phyloP scores from a whole-genome alignment of 2,113 vertebrate species.

The Chunga burmeisteri region DNA sequence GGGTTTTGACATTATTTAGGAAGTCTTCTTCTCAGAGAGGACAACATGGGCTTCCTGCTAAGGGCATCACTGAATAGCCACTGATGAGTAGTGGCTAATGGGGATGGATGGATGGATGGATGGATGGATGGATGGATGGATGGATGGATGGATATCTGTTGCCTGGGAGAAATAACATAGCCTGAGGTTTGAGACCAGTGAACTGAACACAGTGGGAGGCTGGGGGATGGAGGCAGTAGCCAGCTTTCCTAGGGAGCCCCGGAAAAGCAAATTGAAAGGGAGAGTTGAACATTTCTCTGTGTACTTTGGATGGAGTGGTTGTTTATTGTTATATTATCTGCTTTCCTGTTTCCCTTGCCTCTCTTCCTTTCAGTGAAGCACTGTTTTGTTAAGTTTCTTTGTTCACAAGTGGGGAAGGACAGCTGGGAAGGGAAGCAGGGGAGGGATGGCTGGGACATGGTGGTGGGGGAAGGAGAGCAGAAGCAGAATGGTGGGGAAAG shows the following conservation, averaged over 20 bases:
- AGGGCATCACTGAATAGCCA: neutral
- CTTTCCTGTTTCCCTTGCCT: conserved; percentile 24
- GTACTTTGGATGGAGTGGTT: neutral
- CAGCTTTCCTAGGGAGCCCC: neutral
- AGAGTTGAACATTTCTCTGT: neutral
- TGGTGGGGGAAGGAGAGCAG: neutral
- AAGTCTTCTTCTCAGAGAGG: neutral
- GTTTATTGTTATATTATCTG: conserved; percentile 18
- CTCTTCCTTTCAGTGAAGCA: neutral
- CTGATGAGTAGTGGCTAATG: neutral
- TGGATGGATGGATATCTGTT: neutral
- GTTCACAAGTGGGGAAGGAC: neutral
- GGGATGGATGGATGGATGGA: neutral
- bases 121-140: neutral
- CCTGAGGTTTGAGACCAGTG: neutral
- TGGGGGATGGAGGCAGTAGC: neutral
- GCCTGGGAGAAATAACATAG: neutral
- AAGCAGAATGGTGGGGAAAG: neutral
- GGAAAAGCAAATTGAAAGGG: neutral
- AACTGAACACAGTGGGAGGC: neutral
- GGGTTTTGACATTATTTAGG: neutral
- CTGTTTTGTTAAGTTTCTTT: neutral
- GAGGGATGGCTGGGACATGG: neutral
- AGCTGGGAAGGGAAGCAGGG: neutral
- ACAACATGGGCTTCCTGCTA: neutral